Percentiles rank a stretch among this genome's conserved stretches.
These are phyloP conservation scores for Thecocarcelia acutangulata DNA, from an alignment of 2,888 invertebrate genomes.

Conservation along the genomic window DNA sequence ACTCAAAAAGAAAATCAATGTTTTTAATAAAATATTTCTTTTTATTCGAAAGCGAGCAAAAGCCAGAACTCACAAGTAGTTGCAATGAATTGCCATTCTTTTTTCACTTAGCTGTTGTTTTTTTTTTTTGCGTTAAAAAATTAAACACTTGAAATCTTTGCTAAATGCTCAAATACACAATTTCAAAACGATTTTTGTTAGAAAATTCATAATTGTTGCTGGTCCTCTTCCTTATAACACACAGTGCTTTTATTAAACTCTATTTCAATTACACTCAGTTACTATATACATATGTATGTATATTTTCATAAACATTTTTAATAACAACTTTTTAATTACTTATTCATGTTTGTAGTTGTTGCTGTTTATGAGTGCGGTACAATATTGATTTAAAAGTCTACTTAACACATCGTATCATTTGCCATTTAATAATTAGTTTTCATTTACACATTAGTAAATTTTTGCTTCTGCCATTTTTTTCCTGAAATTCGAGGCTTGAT, in stretches of 20 bases:
- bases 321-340: conserved; percentile 73
- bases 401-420: background rate
- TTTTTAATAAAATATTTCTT: too few species aligned
- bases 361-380: conserved; percentile 8
- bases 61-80: conserved; percentile 28
- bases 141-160: conserved; percentile 56
- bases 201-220: conserved; percentile 35
- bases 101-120: conserved; percentile 8
- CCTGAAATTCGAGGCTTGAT: too few species aligned
- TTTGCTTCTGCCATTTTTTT: too few species aligned
- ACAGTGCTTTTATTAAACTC: conserved; percentile 61
- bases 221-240: background rate
- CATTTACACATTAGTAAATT: too few species aligned
- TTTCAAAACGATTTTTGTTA: conserved; percentile 33
- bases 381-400: background rate
- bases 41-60: too few species aligned
- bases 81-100: conserved; percentile 25
- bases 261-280: conserved; percentile 69
- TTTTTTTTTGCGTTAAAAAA: conserved; percentile 44
- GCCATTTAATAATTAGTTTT: background rate
- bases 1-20: too few species aligned
- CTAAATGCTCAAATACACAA: conserved; percentile 60
- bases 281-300: conserved; percentile 39
- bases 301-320: conserved; percentile 65
- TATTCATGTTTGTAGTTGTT: conserved; percentile 69